These are phyloP conservation scores for Tyrannus savana DNA, from an alignment of 2,113 vertebrate species.

Conservation along the genomic window DNA sequence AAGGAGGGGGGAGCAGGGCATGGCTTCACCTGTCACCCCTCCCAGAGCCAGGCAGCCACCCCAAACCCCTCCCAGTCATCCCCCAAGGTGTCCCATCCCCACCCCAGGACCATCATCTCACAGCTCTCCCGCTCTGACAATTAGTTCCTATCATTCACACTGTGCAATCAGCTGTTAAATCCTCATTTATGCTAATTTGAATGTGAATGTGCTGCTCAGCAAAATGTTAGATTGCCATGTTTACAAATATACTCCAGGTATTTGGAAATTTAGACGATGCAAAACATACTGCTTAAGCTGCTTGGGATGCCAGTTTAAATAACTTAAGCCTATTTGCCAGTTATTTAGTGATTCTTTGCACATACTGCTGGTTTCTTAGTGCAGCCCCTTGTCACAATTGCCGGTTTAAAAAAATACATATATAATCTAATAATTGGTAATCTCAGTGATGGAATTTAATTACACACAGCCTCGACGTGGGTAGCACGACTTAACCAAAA, in stretches of 20 bases:
- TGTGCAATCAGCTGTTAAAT: constrained; percentile 83
- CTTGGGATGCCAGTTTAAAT: constrained; percentile 62
- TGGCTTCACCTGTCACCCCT: not conserved
- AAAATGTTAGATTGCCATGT: constrained; percentile 79
- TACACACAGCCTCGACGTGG: constrained; percentile 21
- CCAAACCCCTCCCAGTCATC: not conserved
- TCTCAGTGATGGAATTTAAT: constrained; percentile 62
- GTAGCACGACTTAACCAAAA: constrained; percentile 43
- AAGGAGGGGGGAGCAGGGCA: not conserved
- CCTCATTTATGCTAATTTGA: constrained; percentile 78
- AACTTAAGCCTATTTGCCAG: constrained; percentile 75
- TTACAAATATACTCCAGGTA: constrained; percentile 83
- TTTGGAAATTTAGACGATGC: constrained; percentile 77
- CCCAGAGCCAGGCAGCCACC: not conserved
- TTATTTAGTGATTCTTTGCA: constrained; percentile 73
- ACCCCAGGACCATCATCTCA: constrained; percentile 17
- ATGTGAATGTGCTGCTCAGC: constrained; percentile 69
- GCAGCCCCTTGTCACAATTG: constrained; percentile 6
- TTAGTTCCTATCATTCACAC: constrained; percentile 76
- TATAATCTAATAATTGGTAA: constrained; percentile 68
- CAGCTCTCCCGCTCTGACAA: constrained; percentile 64
- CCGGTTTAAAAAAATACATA: constrained; percentile 23
- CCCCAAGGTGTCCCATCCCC: not conserved
- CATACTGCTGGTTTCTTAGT: constrained; percentile 4
- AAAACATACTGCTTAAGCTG: constrained; percentile 70